Evolutionary conservation across 2,888 invertebrate genomes (phyloP), one percentile per base, ranked within the genome.

Genomic region (Nemotelus pantherinus): DNA sequence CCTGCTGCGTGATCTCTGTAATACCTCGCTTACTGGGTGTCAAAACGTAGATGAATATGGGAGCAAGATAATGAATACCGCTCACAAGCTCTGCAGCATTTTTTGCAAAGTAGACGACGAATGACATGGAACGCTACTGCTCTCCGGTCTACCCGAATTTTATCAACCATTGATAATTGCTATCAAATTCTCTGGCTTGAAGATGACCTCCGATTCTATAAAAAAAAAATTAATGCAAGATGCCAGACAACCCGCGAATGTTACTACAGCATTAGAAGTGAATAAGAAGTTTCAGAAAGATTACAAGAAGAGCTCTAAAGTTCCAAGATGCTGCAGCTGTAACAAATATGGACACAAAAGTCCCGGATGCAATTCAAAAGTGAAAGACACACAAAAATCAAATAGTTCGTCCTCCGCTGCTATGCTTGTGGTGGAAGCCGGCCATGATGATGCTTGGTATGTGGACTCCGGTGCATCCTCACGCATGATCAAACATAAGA

Each of bases 31-130:
- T 3, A 63, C 60, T n/a, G 76, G 80, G 50, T 81, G 75, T 63
- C 75, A 79, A 25, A 77, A 76, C 2, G 78, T 81, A 74, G 76
- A 81, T 50, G 81, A 80, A 2, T 82, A 81, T 47, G 65, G 82
- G 4, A 81, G 80, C 47, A 58, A 76, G n/a, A 80, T 82, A 77
- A 55, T 82, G 7, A 55, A 80, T 63, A 79, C 79, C 3, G 80
- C 81, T 47, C 63, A 79, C 6, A 80, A 80, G 79, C 67, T 81
- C 9, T 65, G 78, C 68, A 79, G 60, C 48, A 76, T 78, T 3
- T 80, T 79, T 43, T 78, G 80, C 43, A 80, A 80, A 25, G 80
- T 81, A 47, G 80, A 79, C 43, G 78, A 81, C 55, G 79, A 80
- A 77, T 10, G 80, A 2, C 74, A 72, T 41, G 81, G 78, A 57